Percentiles rank a stretch among this genome's conserved stretches.
phyloP scores from a whole-genome alignment of 2,888 invertebrate species.

The Aporophyla lueneburgensis region DNA sequence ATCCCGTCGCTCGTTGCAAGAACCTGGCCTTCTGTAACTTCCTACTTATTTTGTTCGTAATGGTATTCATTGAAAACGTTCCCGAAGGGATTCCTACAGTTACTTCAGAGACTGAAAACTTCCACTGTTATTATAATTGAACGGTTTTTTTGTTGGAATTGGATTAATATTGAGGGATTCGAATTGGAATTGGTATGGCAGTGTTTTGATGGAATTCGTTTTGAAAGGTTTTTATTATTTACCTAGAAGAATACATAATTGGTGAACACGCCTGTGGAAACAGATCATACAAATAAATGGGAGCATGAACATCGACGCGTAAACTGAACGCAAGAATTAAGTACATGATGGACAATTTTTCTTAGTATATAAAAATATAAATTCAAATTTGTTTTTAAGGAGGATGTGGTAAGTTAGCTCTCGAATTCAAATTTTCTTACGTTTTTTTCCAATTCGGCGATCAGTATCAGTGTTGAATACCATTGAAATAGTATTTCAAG shows the following conservation, averaged over 20 bases:
- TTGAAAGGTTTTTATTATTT: not conserved
- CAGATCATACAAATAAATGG: not conserved
- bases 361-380: no score
- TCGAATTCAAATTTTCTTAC: no score
- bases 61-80: slow-evolving; percentile 62
- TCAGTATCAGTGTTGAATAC: no score
- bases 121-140: slow-evolving; percentile 61
- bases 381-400: no score
- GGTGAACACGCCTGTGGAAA: not conserved
- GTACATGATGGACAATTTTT: no score
- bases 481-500: no score
- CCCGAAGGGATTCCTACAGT: slow-evolving; percentile 42
- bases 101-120: slow-evolving; percentile 49
- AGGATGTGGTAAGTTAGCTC: no score
- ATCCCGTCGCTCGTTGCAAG: no score
- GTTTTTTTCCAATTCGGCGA: no score
- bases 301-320: no score
- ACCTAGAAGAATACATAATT: not conserved
- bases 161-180: slow-evolving; percentile 53
- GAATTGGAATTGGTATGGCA: slow-evolving; percentile 32
- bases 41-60: slow-evolving; percentile 29
- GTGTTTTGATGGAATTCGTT: slow-evolving; percentile 23
- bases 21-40: slow-evolving; percentile 18
- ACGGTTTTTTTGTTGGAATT: slow-evolving; percentile 50
- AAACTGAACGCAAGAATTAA: no score